Evolutionary conservation across 2,113 vertebrate species (phyloP), one percentile per base, ranked within the genome.

Genomic region (Cavia aperea): DNA sequence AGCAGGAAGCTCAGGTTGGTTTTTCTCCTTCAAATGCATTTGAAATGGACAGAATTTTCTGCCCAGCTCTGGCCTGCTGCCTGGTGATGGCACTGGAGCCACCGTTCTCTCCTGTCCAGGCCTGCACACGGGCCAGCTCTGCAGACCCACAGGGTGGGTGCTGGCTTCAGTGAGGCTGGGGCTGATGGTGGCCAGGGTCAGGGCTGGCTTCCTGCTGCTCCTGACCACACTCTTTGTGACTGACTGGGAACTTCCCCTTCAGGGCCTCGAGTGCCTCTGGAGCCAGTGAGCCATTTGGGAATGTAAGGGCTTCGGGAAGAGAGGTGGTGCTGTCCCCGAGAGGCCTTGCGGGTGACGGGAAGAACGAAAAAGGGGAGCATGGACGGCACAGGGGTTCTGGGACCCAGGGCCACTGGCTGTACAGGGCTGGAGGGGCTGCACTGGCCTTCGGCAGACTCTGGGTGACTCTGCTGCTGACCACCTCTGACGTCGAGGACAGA

Each of bases 121-220:
- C 46, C 43, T 46, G 78, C 77, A 60, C 4, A 7, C 2, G 73
- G 21, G 21, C 7, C 1, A 4, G 24, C 72, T 54, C 90, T 65
- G 51, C 33, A 31, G 43, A 49, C 46, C 63, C 39, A n/a, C 2
- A 2, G 46, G 21, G 10, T 8, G 13, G n/a, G 54, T 23, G 43
- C 49, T 62, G 51, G 70, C 29, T 49, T 58, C 33, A 3, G 13
- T 31, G 31, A 9, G 51, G 16, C 2, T 15, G 39, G 70, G 31
- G 4, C 19, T 0, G 21, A 15, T 1, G 1, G n/a, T 4, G 51
- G n/a, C 24, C 14, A 14, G 39, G 43, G 82, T n/a, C 66, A 58
- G n/a, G 83, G 29, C n/a, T 18, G 29, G 15, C 26, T 15, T 9
- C 12, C 21, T 4, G 9, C 1, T 54, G 51, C 36, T 63, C 78